These are phyloP conservation scores for Thaleichthys pacificus DNA, from an alignment of 2,797 vertebrate species.

Conservation along the genomic window DNA sequence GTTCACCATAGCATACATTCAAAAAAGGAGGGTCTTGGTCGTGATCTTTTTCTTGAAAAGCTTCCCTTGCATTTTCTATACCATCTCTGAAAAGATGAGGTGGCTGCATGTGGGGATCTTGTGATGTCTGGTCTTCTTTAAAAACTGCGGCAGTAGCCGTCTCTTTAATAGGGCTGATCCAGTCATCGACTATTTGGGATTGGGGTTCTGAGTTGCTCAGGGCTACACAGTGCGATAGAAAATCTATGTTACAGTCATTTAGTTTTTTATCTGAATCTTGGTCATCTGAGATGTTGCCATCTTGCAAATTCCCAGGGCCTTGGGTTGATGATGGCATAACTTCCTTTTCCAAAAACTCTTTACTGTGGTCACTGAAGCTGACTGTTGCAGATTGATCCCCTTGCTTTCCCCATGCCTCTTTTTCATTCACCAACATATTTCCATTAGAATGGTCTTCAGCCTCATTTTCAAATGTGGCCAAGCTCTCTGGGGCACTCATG, in stretches of 20 bases:
- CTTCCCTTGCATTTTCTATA: conserved; percentile 43
- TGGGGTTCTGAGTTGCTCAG: conserved; percentile 19
- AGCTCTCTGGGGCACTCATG: too few relatives aligned
- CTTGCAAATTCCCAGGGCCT: background rate
- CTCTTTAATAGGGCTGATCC: conserved; percentile 26
- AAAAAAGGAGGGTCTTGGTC: conserved; percentile 23
- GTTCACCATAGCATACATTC: conserved; percentile 47
- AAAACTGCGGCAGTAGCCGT: conserved; percentile 9
- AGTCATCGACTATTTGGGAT: conserved; percentile 25
- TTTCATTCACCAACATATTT: conserved; percentile 1
- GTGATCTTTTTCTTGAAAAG: conserved; percentile 33
- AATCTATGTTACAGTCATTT: conserved; percentile 37
- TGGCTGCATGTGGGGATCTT: conserved; percentile 25
- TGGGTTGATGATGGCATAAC: conserved; percentile 18
- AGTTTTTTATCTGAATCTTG: conserved; percentile 25
- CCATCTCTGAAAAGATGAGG: conserved; percentile 18
- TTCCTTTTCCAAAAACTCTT: conserved; percentile 21
- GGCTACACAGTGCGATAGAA: conserved; percentile 47
- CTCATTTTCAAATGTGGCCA: background rate
- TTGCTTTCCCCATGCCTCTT: conserved; percentile 1
- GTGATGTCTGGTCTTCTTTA: conserved; percentile 15
- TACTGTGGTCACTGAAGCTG: conserved; percentile 28
- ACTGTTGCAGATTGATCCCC: conserved; percentile 14
- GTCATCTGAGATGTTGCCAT: conserved; percentile 8
- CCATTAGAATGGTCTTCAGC: background rate